Evolutionary conservation across 2,888 invertebrate species (phyloP).

Genomic region (Petrophora chlorosata): DNA sequence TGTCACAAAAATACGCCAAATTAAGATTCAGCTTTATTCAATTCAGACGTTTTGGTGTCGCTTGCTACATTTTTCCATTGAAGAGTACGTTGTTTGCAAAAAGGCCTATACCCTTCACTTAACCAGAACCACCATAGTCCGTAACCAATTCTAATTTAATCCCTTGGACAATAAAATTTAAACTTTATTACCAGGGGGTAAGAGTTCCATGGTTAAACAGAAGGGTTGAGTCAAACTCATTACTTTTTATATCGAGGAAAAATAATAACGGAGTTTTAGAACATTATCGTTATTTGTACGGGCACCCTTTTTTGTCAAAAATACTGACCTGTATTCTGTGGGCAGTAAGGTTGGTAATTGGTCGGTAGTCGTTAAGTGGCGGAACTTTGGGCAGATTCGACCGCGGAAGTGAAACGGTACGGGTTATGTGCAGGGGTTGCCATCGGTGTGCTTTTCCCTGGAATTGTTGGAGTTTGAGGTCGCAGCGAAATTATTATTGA

Average conservation of each 20-base stretch:
- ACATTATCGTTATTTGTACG: slow-evolving; percentile 57
- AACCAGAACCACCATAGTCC: slow-evolving; percentile 27
- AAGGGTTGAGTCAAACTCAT: slow-evolving; percentile 46
- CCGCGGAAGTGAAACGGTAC: slow-evolving; percentile 32
- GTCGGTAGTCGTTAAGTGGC: slow-evolving; percentile 4
- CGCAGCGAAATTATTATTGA: neutral
- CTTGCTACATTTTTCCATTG: too few relatives aligned
- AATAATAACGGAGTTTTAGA: slow-evolving; percentile 61
- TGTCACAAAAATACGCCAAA: too few relatives aligned
- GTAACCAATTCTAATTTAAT: slow-evolving; percentile 48
- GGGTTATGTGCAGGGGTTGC: slow-evolving; percentile 26
- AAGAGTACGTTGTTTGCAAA: slow-evolving; percentile 48
- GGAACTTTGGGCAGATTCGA: slow-evolving; percentile 21
- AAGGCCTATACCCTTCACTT: slow-evolving; percentile 36
- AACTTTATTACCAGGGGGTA: slow-evolving; percentile 43
- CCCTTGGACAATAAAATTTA: slow-evolving; percentile 37
- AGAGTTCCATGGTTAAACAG: slow-evolving; percentile 37
- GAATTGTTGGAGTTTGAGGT: slow-evolving; percentile 1
- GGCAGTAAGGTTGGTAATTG: slow-evolving; percentile 25
- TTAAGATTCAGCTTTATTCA: too few relatives aligned
- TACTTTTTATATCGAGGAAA: slow-evolving; percentile 66
- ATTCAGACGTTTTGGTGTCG: too few relatives aligned
- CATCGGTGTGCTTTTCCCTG: neutral
- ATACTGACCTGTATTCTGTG: slow-evolving; percentile 43
- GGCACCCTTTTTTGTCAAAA: slow-evolving; percentile 43